These are phyloP conservation scores for Pelochelys cantorii DNA, from an alignment of 2,797 vertebrate genomes.

Conservation along the genomic window DNA sequence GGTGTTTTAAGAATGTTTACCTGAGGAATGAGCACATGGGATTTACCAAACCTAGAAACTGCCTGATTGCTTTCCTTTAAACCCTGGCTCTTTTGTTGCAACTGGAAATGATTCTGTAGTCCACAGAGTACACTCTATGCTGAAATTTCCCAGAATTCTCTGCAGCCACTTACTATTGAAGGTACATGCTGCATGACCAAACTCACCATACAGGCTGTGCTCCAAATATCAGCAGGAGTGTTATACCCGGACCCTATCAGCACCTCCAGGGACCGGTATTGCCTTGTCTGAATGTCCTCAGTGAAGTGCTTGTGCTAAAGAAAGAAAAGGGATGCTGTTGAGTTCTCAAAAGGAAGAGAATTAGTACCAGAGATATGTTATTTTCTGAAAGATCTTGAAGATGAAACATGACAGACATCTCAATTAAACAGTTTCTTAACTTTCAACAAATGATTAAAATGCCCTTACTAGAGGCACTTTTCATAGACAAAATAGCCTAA, in stretches of 20 bases:
- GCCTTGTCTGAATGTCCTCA: constrained; percentile 91
- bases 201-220: constrained; percentile 86
- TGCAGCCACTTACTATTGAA: accelerated
- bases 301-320: constrained; percentile 94
- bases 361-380: neutral
- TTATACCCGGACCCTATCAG: constrained; percentile 85
- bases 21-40: accelerated
- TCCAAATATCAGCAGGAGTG: constrained; percentile 87
- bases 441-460: neutral
- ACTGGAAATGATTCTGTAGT: neutral
- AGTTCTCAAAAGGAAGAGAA: neutral
- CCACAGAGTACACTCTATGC: neutral
- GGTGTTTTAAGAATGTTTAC: neutral
- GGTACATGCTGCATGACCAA: neutral
- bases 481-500: neutral
- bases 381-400: neutral
- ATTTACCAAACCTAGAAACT: neutral
- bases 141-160: accelerated
- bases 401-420: neutral
- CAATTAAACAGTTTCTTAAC: neutral
- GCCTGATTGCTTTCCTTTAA: neutral
- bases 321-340: neutral
- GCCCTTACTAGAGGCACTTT: neutral
- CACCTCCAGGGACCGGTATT: constrained; percentile 86
- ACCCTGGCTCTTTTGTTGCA: neutral